Percentiles rank a stretch among this genome's conserved stretches.
These are phyloP conservation scores for Mesoligia furuncula DNA, from an alignment of 2,888 invertebrate genomes.

Conservation along the genomic window DNA sequence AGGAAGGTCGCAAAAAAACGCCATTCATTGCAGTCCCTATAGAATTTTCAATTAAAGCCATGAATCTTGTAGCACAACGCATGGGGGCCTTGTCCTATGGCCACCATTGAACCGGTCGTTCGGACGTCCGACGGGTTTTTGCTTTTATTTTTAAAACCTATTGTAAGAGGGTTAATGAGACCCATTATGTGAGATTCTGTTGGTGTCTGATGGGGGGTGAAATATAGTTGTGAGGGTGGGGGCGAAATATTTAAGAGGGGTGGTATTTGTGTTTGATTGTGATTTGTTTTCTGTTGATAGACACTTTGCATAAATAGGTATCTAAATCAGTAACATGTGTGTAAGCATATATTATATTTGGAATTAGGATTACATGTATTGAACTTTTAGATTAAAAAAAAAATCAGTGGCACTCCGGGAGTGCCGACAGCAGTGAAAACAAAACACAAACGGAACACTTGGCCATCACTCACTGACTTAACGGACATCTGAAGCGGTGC, in stretches of 20 bases:
- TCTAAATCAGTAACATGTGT: neutral
- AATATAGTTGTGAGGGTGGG: conserved; percentile 23
- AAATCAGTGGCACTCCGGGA: no score
- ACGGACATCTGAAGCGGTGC: no score
- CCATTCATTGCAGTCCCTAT: conserved; percentile 60
- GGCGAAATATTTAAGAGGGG: conserved; percentile 26
- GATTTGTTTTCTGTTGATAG: conserved; percentile 6
- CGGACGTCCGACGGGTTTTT: conserved; percentile 33
- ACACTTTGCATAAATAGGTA: neutral
- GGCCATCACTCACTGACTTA: no score
- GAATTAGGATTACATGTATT: neutral
- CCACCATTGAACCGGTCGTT: conserved; percentile 50
- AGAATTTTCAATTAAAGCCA: conserved; percentile 69
- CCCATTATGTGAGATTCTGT: conserved; percentile 37
- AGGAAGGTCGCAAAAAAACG: conserved; percentile 47
- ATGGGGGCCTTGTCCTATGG: conserved; percentile 49
- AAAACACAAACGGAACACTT: no score
- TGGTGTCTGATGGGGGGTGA: conserved; percentile 37
- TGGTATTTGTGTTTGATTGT: conserved; percentile 6
- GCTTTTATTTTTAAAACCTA: conserved; percentile 53
- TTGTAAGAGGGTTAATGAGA: conserved; percentile 59
- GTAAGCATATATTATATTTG: neutral
- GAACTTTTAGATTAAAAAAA: neutral
- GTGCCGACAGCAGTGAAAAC: no score
- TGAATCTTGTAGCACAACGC: conserved; percentile 65